Base-by-base conservation (phyloP, 2,113 vertebrate species). In the Gallinago jamesoni region DNA sequence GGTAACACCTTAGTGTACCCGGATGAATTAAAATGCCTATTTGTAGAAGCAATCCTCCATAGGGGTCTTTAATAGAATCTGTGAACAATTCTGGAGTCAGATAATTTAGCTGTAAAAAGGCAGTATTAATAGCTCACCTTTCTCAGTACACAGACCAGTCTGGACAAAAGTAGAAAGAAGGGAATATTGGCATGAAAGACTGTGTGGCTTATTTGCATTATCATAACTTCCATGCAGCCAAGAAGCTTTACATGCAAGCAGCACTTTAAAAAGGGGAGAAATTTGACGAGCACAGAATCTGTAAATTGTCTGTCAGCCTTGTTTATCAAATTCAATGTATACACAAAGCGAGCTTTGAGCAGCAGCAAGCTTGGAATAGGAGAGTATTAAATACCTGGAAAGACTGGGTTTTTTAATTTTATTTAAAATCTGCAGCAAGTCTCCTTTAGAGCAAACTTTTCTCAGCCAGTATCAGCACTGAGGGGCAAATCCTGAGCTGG, bases 31-130 rank as follows among this genome's bases (percentile, higher is more conserved):
- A 98, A 98, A 98, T 97, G 98, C 96, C 97, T 98, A 96, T 98
- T 98, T 98, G 98, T 97, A 98, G 98, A 97, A 98, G 97, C 97
- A 98, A 94, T 97, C 98, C 98, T 98, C 98, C 97, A 96, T 98
- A 98, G 98, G 98, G 98, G 98, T 98, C 98, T 98, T 96, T 98
- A 98, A 98, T 98, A 98, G 97, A 98, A 98, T 98, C 98, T 98
- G 94, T 96, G 97, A 98, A 97, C 97, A 97, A 97, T 98, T 98
- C 96, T 96, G 96, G 97, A 98, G 95, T 96, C 92, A 96, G 98
- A 97, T 98, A 98, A 98, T 98, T 98, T 98, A 98, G 97, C 97
- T 97, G 97, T 98, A 98, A 98, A 97, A 97, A 97, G 98, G 97
- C 95, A 98, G 90, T 98, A 98, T 98, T 98, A 98, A 98, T 98